Conservation (phyloP, 1,140 invertebrate genomes). For the Halesus radiatus region DNA sequence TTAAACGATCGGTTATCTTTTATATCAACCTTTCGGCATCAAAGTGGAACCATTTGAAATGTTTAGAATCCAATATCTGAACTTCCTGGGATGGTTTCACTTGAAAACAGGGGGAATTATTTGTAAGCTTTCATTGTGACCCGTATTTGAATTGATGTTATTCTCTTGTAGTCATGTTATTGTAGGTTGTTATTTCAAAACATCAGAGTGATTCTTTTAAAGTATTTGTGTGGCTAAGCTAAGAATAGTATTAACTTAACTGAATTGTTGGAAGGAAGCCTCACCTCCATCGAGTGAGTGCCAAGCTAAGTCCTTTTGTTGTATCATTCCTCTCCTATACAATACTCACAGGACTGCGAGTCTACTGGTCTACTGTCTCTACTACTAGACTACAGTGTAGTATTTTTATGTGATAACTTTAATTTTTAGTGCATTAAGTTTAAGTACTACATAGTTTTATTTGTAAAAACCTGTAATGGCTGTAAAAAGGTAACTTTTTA, state of each 20-base stretch:
- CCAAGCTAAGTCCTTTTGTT: background rate
- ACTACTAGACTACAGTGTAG: constrained; percentile 43
- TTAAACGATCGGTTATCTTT: no score
- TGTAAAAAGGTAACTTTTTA: constrained; percentile 45
- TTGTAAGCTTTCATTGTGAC: constrained; percentile 14
- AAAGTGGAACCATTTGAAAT: no score
- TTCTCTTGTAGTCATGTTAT: constrained; percentile 38
- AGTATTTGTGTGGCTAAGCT: constrained; percentile 23
- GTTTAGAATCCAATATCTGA: no score
- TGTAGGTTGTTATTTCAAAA: constrained; percentile 35
- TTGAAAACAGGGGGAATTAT: background rate
- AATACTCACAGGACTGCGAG: background rate
- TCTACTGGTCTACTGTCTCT: background rate
- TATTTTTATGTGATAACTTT: constrained; percentile 58
- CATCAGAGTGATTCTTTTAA: background rate
- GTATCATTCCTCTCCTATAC: background rate
- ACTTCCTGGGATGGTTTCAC: background rate
- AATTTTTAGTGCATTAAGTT: constrained; percentile 54
- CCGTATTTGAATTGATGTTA: constrained; percentile 18
- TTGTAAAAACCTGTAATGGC: constrained; percentile 42
- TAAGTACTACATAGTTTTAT: constrained; percentile 38
- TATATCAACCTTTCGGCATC: no score
- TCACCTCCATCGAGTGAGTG: background rate
- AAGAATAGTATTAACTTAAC: no score
- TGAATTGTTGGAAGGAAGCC: background rate